Conservation (phyloP, 2,888 invertebrate genomes). For the Callinectes sapidus region DNA sequence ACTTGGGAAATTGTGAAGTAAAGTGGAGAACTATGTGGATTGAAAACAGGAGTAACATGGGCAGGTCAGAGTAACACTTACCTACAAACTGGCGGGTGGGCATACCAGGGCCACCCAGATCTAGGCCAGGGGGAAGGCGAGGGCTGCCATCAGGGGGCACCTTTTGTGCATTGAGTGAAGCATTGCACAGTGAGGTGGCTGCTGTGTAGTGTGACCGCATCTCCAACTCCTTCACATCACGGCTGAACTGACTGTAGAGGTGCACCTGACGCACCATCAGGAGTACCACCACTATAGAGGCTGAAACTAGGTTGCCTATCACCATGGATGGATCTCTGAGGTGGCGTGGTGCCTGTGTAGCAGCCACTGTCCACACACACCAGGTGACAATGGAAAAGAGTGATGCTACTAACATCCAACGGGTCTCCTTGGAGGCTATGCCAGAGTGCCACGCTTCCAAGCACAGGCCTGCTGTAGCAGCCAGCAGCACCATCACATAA, state of each 20-base stretch:
- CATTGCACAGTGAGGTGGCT: conserved; percentile 65
- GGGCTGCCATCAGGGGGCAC: conserved; percentile 42
- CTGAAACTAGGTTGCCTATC: conserved; percentile 76
- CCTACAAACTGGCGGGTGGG: conserved; percentile 71
- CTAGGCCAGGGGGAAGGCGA: conserved; percentile 45
- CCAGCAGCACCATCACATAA: conserved; percentile 76
- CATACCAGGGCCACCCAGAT: conserved; percentile 50
- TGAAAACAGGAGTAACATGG: background rate
- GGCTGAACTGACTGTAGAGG: conserved; percentile 64
- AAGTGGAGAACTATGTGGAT: background rate
- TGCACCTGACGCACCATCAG: conserved; percentile 76
- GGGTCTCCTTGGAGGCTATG: conserved; percentile 76
- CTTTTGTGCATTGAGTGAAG: conserved; percentile 66
- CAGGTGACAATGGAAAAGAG: conserved; percentile 75
- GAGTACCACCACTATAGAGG: conserved; percentile 76
- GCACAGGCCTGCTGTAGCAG: conserved; percentile 76
- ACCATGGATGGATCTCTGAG: conserved; percentile 76
- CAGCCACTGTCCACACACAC: conserved; percentile 76
- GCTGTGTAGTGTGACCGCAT: conserved; percentile 71
- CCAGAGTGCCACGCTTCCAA: conserved; percentile 75
- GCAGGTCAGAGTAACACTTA: conserved; percentile 37
- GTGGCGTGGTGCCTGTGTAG: conserved; percentile 74
- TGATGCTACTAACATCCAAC: conserved; percentile 76
- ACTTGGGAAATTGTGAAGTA: background rate
- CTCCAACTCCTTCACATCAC: conserved; percentile 71